Evolutionary conservation across 2,888 invertebrate genomes (phyloP).

Genomic region (Ditylenchus weischeri): DNA sequence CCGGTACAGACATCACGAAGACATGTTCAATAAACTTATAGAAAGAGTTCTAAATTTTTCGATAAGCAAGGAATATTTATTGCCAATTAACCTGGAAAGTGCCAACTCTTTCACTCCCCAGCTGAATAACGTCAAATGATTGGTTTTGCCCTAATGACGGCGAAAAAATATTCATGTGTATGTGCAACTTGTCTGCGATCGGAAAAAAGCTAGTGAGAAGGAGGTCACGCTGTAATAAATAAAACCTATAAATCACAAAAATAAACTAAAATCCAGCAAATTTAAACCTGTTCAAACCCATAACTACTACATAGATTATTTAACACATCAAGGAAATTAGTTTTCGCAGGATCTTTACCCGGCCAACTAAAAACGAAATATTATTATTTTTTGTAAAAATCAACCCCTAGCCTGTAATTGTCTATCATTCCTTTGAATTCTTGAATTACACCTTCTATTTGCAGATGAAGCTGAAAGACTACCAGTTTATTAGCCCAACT

Average conservation of each 20-base stretch:
- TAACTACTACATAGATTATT: slow-evolving; percentile 1
- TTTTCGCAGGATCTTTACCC: slow-evolving; percentile 2
- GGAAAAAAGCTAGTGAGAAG: not conserved
- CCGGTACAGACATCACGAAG: slow-evolving; percentile 2
- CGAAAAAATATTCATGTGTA: too few relatives aligned
- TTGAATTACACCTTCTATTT: too few relatives aligned
- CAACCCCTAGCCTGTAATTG: not conserved
- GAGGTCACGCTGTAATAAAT: not conserved
- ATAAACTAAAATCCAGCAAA: not conserved
- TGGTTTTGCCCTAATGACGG: too few relatives aligned
- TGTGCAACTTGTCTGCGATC: too few relatives aligned
- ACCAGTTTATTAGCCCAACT: not conserved
- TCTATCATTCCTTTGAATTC: not conserved
- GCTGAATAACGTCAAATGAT: too few relatives aligned
- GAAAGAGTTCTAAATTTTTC: not conserved
- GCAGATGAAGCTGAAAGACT: not conserved
- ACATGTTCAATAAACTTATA: not conserved
- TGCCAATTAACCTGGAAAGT: not conserved
- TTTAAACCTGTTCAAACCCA: not conserved
- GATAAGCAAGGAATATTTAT: not conserved
- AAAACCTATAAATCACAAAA: not conserved
- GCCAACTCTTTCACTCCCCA: not conserved
- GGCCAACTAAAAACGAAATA: slow-evolving; percentile 2
- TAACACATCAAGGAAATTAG: not conserved
- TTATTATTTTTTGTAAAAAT: not conserved